Evolutionary conservation across 2,888 invertebrate species (phyloP).

Genomic region (Lymantria dispar): DNA sequence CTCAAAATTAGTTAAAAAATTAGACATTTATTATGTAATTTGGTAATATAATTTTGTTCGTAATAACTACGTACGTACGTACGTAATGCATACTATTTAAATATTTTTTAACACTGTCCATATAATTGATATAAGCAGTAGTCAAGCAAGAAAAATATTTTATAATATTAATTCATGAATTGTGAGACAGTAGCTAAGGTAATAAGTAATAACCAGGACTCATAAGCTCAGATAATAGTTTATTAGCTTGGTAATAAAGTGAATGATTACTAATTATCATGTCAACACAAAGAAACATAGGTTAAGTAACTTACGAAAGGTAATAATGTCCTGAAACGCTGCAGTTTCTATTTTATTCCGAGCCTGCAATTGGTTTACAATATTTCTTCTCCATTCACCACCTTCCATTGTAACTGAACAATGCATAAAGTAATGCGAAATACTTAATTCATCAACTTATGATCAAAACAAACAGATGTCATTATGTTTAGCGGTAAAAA

Average conservation of each 20-base stretch:
- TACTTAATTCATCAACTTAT: slow-evolving; percentile 38
- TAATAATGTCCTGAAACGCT: slow-evolving; percentile 90
- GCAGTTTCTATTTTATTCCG: slow-evolving; percentile 89
- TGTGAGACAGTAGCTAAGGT: slow-evolving; percentile 13
- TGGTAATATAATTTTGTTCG: too few species aligned
- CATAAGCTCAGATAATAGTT: slow-evolving; percentile 25
- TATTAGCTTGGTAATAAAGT: slow-evolving; percentile 33
- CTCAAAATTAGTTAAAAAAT: too few species aligned
- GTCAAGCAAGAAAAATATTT: too few species aligned
- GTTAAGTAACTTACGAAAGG: slow-evolving; percentile 88
- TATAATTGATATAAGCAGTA: too few species aligned
- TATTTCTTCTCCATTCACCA: slow-evolving; percentile 86
- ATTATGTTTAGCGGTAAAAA: slow-evolving; percentile 37
- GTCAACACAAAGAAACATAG: slow-evolving; percentile 49
- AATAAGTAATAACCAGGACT: slow-evolving; percentile 16
- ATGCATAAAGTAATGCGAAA: slow-evolving; percentile 37
- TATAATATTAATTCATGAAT: too few species aligned
- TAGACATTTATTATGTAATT: too few species aligned
- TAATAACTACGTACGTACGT: too few species aligned
- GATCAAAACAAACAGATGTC: slow-evolving; percentile 73
- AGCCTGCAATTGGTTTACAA: slow-evolving; percentile 86
- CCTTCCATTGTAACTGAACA: slow-evolving; percentile 64
- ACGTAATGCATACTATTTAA: too few species aligned
- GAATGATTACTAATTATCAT: slow-evolving; percentile 22
- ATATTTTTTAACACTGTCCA: too few species aligned